Percentiles rank a stretch among this genome's conserved stretches.
phyloP scores from a whole-genome alignment of 2,797 vertebrate genomes.

The Heliangelus exortis region DNA sequence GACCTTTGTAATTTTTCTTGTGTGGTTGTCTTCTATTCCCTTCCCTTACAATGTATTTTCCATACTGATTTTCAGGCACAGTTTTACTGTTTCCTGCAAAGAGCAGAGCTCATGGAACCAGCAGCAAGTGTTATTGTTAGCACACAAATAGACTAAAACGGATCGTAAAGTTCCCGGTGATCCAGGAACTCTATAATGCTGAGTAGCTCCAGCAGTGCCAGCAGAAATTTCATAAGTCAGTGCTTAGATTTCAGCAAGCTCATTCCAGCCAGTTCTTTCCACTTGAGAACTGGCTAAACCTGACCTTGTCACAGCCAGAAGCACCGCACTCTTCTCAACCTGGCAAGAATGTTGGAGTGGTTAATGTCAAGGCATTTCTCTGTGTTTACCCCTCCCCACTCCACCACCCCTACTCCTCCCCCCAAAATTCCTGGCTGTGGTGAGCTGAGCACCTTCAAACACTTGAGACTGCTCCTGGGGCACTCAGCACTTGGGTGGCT shows the following conservation, averaged over 20 bases:
- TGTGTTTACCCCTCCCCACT: background rate
- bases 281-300: background rate
- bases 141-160: conserved; percentile 77
- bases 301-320: background rate
- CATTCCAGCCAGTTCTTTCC: background rate
- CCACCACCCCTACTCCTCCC: too few relatives aligned
- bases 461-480: accelerated
- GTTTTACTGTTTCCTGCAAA: conserved; percentile 56
- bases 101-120: conserved; percentile 60
- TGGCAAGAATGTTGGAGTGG: background rate
- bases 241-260: conserved; percentile 59
- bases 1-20: conserved; percentile 1
- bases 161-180: conserved; percentile 73
- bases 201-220: conserved; percentile 63
- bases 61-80: conserved; percentile 61
- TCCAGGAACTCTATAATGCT: conserved; percentile 72
- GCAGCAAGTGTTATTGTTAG: conserved; percentile 77
- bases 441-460: background rate
- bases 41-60: conserved; percentile 65
- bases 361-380: background rate
- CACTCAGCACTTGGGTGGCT: background rate
- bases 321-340: background rate
- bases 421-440: background rate
- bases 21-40: conserved; percentile 5
- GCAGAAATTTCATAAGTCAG: conserved; percentile 69